A percentile compares a stretch with the other conserved stretches of the same genome.
Evolutionary conservation across 2,797 vertebrate genomes (phyloP).

Genomic region (Tenualosa ilisha): DNA sequence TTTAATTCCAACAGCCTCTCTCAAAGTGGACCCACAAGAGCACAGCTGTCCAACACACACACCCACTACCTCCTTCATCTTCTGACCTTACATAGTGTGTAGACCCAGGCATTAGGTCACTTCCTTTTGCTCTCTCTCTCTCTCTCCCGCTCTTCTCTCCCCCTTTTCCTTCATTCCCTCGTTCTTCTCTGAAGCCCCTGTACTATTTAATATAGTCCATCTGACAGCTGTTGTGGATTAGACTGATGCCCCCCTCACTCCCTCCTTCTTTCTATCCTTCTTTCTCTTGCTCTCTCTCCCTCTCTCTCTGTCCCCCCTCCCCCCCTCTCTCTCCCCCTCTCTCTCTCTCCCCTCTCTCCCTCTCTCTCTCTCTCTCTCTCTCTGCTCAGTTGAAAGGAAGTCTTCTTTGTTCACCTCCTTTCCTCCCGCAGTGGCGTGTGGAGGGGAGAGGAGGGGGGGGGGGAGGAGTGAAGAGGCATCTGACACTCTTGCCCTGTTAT

Average conservation of each 20-base stretch:
- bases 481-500: too few relatives aligned
- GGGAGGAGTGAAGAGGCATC: too few relatives aligned
- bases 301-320: too few relatives aligned
- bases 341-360: too few relatives aligned
- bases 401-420: too few relatives aligned
- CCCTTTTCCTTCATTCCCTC: neutral
- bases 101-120: neutral
- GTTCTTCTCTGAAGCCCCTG: neutral
- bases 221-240: conserved; percentile 1
- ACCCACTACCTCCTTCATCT: neutral
- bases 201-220: conserved; percentile 1
- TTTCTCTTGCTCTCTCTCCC: too few relatives aligned
- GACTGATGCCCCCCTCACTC: neutral
- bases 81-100: neutral
- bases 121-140: neutral
- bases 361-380: too few relatives aligned
- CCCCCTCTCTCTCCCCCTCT: too few relatives aligned
- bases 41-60: conserved; percentile 50
- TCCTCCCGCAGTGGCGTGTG: too few relatives aligned
- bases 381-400: too few relatives aligned
- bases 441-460: too few relatives aligned
- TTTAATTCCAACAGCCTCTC: conserved; percentile 56
- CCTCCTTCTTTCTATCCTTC: neutral
- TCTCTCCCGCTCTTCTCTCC: neutral
- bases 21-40: conserved; percentile 38